phyloP scores from a whole-genome alignment of 2,797 vertebrate species.

The Lagodon rhomboides region DNA sequence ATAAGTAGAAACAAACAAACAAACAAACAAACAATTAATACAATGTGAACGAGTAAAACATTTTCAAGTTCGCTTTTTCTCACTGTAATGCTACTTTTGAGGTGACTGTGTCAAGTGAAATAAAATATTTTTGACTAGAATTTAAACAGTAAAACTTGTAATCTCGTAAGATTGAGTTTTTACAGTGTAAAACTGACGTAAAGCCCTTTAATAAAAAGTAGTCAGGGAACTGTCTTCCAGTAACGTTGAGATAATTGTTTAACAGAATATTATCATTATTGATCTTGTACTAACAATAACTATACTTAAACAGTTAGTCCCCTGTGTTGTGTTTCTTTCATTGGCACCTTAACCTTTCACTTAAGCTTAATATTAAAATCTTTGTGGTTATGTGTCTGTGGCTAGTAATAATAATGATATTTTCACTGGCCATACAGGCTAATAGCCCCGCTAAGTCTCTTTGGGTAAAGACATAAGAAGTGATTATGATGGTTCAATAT shows the following conservation, averaged over 20 bases:
- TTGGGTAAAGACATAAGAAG: slow-evolving; percentile 23
- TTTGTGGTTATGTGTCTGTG: not conserved
- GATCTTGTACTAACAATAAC: not conserved
- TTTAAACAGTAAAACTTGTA: too few species aligned
- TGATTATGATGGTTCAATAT: slow-evolving; percentile 36
- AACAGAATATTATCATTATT: not conserved
- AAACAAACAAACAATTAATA: too few species aligned
- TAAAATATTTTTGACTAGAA: too few species aligned
- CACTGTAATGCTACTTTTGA: too few species aligned
- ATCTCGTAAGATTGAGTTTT: too few species aligned
- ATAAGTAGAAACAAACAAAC: too few species aligned
- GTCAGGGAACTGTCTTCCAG: not conserved
- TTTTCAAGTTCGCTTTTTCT: too few species aligned
- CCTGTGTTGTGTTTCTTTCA: not conserved
- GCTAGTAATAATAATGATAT: not conserved
- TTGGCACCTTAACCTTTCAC: too few species aligned
- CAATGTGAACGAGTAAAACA: too few species aligned
- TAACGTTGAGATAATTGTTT: not conserved
- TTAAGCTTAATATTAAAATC: not conserved
- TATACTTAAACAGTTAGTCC: not conserved
- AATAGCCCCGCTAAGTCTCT: not conserved
- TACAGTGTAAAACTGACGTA: too few species aligned
- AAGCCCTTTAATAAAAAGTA: too few species aligned
- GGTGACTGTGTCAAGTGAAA: too few species aligned
- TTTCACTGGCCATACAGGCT: not conserved